A percentile compares a stretch with the other conserved stretches of the same genome.
phyloP scores from a whole-genome alignment of 2,797 vertebrate genomes.

The Tiaroga cobitis region DNA sequence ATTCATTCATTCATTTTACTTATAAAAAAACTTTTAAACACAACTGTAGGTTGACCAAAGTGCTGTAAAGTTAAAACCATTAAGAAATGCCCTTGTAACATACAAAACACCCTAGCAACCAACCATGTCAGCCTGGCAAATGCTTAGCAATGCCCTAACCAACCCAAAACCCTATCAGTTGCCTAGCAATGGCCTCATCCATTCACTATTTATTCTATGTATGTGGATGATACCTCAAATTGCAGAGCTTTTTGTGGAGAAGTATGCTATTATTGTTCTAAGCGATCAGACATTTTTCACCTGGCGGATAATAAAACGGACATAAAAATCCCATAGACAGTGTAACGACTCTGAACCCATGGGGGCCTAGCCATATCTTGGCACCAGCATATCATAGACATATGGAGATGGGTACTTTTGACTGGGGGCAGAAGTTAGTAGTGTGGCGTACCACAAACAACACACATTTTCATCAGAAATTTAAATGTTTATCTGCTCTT shows the following conservation, averaged over 20 bases:
- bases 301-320: not conserved
- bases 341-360: constrained; percentile 18
- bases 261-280: not conserved
- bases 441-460: not conserved
- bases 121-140: not conserved
- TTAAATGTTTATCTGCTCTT: not conserved
- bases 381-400: constrained; percentile 18
- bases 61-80: too few species aligned
- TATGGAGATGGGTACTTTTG: constrained; percentile 18
- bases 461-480: constrained; percentile 6
- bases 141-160: not conserved
- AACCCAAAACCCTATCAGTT: not conserved
- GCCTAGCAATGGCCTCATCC: not conserved
- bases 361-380: constrained; percentile 11
- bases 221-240: not conserved
- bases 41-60: too few species aligned
- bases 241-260: not conserved
- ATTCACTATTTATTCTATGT: not conserved
- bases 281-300: not conserved
- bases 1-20: too few species aligned
- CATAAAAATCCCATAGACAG: constrained; percentile 22
- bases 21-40: too few species aligned
- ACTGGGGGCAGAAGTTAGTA: not conserved
- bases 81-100: not conserved
- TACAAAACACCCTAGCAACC: not conserved